These are phyloP conservation scores for Psococerastis gibbosa DNA, from an alignment of 2,888 invertebrate species.

Conservation along the genomic window DNA sequence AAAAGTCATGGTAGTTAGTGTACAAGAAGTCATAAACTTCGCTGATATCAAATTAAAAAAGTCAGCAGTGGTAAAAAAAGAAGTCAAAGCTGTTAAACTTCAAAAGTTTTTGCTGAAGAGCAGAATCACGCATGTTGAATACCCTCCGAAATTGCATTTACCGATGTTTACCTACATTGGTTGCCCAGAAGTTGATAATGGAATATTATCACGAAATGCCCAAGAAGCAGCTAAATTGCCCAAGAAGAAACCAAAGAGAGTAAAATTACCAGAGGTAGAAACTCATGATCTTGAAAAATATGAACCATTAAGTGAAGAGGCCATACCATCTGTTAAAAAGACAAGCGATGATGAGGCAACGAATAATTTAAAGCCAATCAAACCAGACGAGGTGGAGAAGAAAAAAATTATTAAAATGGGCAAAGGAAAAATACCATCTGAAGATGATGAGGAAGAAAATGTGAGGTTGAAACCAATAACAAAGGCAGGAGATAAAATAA, in stretches of 20 bases:
- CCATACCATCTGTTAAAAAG: slow-evolving; percentile 11
- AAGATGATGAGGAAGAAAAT: slow-evolving; percentile 26
- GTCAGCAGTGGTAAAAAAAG: slow-evolving; percentile 25
- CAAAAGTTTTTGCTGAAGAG: slow-evolving; percentile 30
- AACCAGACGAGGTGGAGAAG: slow-evolving; percentile 21
- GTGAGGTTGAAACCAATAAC: slow-evolving; percentile 33
- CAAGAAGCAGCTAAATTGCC: slow-evolving; percentile 29
- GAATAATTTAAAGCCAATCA: slow-evolving; percentile 20
- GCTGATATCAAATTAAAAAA: slow-evolving; percentile 49
- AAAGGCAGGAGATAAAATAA: slow-evolving; percentile 9
- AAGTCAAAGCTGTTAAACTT: slow-evolving; percentile 22
- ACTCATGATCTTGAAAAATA: slow-evolving; percentile 27
- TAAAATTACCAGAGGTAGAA: slow-evolving; percentile 25
- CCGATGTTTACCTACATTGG: slow-evolving; percentile 25
- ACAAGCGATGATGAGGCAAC: slow-evolving; percentile 24
- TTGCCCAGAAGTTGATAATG: slow-evolving; percentile 27
- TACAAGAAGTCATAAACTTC: slow-evolving; percentile 24
- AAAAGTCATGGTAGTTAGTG: slow-evolving; percentile 18
- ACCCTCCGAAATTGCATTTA: slow-evolving; percentile 27
- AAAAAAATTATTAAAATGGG: slow-evolving; percentile 28
- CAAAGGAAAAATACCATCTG: slow-evolving; percentile 29
- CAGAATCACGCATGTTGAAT: slow-evolving; percentile 26
- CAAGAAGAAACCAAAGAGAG: slow-evolving; percentile 26
- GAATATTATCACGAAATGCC: slow-evolving; percentile 29
- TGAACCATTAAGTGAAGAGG: slow-evolving; percentile 17